Percentiles rank a stretch among this genome's conserved stretches.
Conservation (phyloP, 2,797 vertebrate species). For the Odontamblyopus lacepedii region DNA sequence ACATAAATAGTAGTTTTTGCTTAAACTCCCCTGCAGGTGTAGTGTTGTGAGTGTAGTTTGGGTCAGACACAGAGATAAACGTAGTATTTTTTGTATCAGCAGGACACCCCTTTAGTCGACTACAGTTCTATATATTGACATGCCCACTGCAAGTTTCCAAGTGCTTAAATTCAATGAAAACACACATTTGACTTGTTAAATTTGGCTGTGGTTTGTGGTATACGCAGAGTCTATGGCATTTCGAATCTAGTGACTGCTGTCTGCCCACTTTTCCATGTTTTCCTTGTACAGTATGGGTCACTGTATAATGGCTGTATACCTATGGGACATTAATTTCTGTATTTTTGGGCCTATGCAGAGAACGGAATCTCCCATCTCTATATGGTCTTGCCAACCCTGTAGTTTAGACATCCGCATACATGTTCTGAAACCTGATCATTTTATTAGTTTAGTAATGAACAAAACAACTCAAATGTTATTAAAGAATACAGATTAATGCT, state of each 20-base stretch:
- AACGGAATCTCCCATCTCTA: background rate
- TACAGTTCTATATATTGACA: background rate
- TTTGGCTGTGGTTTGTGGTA: background rate
- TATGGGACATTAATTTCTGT: background rate
- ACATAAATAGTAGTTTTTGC: too few species aligned
- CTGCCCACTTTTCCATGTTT: constrained; percentile 3
- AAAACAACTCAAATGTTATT: too few species aligned
- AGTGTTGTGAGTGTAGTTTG: too few species aligned
- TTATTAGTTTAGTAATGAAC: too few species aligned
- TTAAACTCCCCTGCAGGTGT: too few species aligned
- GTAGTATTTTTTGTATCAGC: too few species aligned
- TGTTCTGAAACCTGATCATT: too few species aligned
- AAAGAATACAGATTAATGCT: too few species aligned
- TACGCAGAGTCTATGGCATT: background rate
- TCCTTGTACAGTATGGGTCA: background rate
- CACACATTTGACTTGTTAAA: background rate
- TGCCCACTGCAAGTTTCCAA: background rate
- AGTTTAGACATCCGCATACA: too few species aligned
- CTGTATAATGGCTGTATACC: background rate
- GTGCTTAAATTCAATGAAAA: constrained; percentile 1
- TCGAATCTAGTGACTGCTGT: background rate
- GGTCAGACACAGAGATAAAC: too few species aligned
- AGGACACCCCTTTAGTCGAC: too few species aligned
- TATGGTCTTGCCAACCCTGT: background rate
- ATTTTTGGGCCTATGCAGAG: background rate